Conservation (phyloP, 1,140 invertebrate species). For the Apis cerana region DNA sequence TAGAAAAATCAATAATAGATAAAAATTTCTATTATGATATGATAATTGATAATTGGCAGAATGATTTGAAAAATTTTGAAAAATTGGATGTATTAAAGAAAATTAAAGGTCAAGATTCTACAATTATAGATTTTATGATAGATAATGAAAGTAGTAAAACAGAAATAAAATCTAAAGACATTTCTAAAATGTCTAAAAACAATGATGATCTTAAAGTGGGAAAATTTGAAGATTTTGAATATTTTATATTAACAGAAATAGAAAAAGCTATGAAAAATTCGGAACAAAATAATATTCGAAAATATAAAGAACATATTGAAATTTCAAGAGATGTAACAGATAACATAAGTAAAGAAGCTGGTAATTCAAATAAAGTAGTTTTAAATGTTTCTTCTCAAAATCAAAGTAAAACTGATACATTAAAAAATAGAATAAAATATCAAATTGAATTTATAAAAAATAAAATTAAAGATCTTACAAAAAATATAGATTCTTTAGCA, state of each 20-base stretch:
- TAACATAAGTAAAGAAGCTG: constrained; percentile 27
- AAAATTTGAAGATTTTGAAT: constrained; percentile 60
- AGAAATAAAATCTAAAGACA: constrained; percentile 30
- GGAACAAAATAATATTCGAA: constrained; percentile 46
- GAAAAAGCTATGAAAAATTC: constrained; percentile 57
- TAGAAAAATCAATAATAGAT: constrained; percentile 36
- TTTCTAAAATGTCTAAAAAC: constrained; percentile 35
- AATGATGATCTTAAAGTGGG: constrained; percentile 34
- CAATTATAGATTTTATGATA: constrained; percentile 42
- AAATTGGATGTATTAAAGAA: constrained; percentile 44
- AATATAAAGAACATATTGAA: constrained; percentile 41
- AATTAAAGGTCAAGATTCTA: constrained; percentile 39
- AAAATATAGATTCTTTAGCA: constrained; percentile 14
- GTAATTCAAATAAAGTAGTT: constrained; percentile 41
- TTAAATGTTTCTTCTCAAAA: constrained; percentile 34
- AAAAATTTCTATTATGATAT: constrained; percentile 52
- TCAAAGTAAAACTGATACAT: constrained; percentile 40
- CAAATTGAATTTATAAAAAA: constrained; percentile 35
- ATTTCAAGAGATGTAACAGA: constrained; percentile 23
- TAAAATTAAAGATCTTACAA: constrained; percentile 34
- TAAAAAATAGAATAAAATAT: constrained; percentile 41
- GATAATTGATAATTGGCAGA: constrained; percentile 37
- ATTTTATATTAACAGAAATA: constrained; percentile 66
- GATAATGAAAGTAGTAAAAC: constrained; percentile 44
- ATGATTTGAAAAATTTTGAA: constrained; percentile 32